Evolutionary conservation across 2,113 vertebrate species (phyloP), one percentile per base, ranked within the genome.

Genomic region (Cochlearius cochlearius): DNA sequence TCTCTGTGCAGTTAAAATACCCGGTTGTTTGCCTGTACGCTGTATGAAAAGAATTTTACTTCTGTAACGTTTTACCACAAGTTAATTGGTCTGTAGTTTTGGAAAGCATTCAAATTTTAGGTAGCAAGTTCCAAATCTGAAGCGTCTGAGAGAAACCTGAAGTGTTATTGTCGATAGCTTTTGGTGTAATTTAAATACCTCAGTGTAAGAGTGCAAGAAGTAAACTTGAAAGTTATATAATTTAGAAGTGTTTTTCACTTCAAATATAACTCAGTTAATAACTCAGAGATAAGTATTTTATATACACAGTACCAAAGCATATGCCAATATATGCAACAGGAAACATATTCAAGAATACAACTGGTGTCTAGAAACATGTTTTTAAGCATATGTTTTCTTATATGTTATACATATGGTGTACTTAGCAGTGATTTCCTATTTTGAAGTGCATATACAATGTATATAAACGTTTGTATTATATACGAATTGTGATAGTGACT

Each of bases 331-430:
- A 39, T 30, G 59, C 58, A 32, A 11, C 11, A 45, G 55, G 60
- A 73, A 52, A 50, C 25, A 50, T 86, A 45, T 77, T 81, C 34
- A 12, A 23, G 85, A 67, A 58, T 69, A 66, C 76, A 71, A 8
- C 30, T 52, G 76, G 23, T 69, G 15, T 20, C 53, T 72, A 59
- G 53, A 53, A 43, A 71, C 52, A n/a, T 72, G 85, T 71, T 95
- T 78, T 87, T 83, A n/a, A 83, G 79, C 86, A 47, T 83, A 58
- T 12, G 4, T 39, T 30, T 64, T 63, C 15, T 59, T 95, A 72
- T 95, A 96, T 95, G 95, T 96, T 84, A 96, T 95, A 95, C 94
- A 94, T 95, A 96, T 92, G 92, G 43, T 69, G 64, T 53, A 59
- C 39, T 95, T 34, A 66, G 52, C 32, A 22, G 13, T 52, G 13